phyloP scores from a whole-genome alignment of 2,113 vertebrate genomes.

The Callopanchax toddi region DNA sequence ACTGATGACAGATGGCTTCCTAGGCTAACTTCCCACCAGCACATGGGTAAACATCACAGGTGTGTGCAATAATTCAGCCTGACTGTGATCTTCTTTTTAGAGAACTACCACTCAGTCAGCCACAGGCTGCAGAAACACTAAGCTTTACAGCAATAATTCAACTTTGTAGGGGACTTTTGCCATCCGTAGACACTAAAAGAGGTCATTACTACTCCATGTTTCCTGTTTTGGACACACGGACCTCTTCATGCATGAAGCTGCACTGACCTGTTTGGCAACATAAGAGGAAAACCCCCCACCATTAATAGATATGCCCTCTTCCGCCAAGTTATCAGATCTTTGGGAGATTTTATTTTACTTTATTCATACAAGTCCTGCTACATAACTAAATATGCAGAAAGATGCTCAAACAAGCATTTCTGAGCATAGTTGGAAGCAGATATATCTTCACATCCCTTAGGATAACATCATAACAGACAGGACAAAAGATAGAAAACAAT shows the following conservation, averaged over 20 bases:
- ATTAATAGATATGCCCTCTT: slow-evolving; percentile 56
- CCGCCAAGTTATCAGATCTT: slow-evolving; percentile 39
- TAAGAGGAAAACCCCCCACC: slow-evolving; percentile 41
- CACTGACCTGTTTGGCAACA: slow-evolving; percentile 39
- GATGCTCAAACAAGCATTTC: too few species aligned
- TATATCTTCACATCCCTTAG: too few species aligned
- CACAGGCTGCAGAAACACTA: neutral
- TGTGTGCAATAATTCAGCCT: slow-evolving; percentile 23
- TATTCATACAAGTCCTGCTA: too few species aligned
- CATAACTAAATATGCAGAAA: too few species aligned
- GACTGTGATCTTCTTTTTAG: slow-evolving; percentile 4
- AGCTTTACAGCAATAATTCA: neutral
- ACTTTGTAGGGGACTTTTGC: slow-evolving; percentile 11
- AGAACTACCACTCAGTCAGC: neutral
- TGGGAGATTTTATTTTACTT: slow-evolving; percentile 38
- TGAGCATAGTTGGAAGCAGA: too few species aligned
- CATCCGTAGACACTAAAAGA: slow-evolving; percentile 36
- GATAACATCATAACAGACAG: too few species aligned
- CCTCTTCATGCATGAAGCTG: slow-evolving; percentile 25
- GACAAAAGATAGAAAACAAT: too few species aligned
- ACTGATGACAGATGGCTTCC: slow-evolving; percentile 39
- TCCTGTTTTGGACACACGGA: slow-evolving; percentile 52
- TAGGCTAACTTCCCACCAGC: slow-evolving; percentile 27
- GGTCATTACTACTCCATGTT: slow-evolving; percentile 55
- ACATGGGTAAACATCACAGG: slow-evolving; percentile 56